A percentile compares a stretch with the other conserved stretches of the same genome.
phyloP scores from a whole-genome alignment of 1,140 invertebrate species.

The Megalonaias nervosa region DNA sequence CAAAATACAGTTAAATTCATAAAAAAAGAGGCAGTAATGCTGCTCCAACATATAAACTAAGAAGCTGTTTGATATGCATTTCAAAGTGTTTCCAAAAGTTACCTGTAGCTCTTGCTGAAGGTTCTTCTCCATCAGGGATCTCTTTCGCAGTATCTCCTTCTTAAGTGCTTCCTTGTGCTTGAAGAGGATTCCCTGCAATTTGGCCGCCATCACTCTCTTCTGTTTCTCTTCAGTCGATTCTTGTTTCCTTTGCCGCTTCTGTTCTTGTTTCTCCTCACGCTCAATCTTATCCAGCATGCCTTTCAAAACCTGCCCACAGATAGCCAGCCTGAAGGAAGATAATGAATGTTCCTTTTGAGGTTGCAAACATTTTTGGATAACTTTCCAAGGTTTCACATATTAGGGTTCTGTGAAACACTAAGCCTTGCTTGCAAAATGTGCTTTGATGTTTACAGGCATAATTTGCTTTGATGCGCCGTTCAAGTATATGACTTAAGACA shows the following conservation, averaged over 20 bases:
- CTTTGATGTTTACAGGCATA: neutral
- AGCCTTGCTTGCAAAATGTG: neutral
- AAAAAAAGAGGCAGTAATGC: neutral
- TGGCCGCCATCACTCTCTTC: slow-evolving; percentile 61
- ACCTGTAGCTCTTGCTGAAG: slow-evolving; percentile 86
- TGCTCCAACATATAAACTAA: slow-evolving; percentile 2
- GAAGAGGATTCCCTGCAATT: slow-evolving; percentile 74
- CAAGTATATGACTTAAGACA: neutral
- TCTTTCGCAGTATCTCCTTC: slow-evolving; percentile 93
- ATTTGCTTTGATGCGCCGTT: slow-evolving; percentile 1
- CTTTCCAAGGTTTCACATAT: neutral
- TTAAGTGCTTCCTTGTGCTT: slow-evolving; percentile 93
- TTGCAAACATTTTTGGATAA: neutral
- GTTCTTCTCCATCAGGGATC: slow-evolving; percentile 91
- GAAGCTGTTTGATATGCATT: neutral
- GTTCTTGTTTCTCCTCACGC: slow-evolving; percentile 66
- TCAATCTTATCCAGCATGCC: slow-evolving; percentile 71
- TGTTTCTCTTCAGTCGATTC: slow-evolving; percentile 70
- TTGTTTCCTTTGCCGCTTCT: slow-evolving; percentile 63
- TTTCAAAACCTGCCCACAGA: slow-evolving; percentile 69
- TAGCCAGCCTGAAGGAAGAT: slow-evolving; percentile 50
- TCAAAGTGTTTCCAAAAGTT: neutral
- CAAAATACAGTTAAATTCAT: neutral
- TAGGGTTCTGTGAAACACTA: neutral
- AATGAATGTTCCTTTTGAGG: slow-evolving; percentile 6